Evolutionary conservation across 2,797 vertebrate genomes (phyloP).

Genomic region (Champsocephalus esox): DNA sequence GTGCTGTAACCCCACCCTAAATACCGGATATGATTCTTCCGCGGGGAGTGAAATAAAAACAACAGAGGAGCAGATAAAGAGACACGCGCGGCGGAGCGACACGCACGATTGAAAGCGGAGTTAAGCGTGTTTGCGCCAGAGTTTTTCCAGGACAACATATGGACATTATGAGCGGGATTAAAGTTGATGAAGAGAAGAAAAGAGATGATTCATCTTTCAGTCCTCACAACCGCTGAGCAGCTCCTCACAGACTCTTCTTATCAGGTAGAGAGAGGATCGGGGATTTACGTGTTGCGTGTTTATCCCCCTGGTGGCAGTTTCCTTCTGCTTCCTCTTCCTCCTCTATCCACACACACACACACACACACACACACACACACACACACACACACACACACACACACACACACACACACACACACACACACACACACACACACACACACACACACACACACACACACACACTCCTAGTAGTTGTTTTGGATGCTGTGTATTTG

Average conservation of each 20-base stretch:
- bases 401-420: too few species aligned
- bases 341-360: background rate
- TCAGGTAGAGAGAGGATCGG: conserved; percentile 49
- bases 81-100: conserved; percentile 38
- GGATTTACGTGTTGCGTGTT: conserved; percentile 48
- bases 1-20: background rate
- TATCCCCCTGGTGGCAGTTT: conserved; percentile 3
- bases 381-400: too few species aligned
- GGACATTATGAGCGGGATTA: conserved; percentile 22
- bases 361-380: background rate
- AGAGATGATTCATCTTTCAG: conserved; percentile 38
- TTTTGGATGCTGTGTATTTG: conserved; percentile 7
- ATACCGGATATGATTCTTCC: conserved; percentile 42
- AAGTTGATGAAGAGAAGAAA: conserved; percentile 38
- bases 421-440: too few species aligned
- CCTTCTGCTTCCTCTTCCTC: background rate
- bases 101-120: conserved; percentile 24
- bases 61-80: conserved; percentile 29
- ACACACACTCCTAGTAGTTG: too few species aligned
- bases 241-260: conserved; percentile 28
- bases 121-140: background rate
- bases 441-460: too few species aligned
- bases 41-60: conserved; percentile 23
- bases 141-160: conserved; percentile 5
- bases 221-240: conserved; percentile 29